phyloP scores from a whole-genome alignment of 2,888 invertebrate species.

The Hecatera dysodea region DNA sequence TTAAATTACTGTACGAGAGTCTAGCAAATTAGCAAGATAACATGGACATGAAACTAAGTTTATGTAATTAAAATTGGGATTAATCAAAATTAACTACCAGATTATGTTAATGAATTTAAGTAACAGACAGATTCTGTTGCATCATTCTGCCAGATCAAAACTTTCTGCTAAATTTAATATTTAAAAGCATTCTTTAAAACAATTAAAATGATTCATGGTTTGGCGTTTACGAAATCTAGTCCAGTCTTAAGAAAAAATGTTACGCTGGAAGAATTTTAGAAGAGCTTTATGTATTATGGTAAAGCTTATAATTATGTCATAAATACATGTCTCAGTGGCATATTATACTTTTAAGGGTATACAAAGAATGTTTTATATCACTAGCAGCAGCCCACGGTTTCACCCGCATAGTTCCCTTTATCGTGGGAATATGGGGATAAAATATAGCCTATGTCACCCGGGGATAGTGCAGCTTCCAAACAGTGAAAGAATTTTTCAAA shows the following conservation, averaged over 20 bases:
- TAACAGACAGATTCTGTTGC: constrained; percentile 45
- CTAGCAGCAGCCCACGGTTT: background rate
- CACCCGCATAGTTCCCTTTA: no score
- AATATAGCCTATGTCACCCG: no score
- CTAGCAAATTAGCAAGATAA: constrained; percentile 41
- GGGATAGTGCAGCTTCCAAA: no score
- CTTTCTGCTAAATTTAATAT: constrained; percentile 35
- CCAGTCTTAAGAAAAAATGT: constrained; percentile 11
- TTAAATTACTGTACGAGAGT: background rate
- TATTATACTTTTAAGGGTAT: background rate
- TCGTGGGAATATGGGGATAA: no score
- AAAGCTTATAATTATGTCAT: background rate
- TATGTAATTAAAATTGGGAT: constrained; percentile 49
- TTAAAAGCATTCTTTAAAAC: constrained; percentile 38
- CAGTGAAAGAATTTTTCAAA: no score
- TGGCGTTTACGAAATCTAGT: constrained; percentile 43
- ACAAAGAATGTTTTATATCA: no score
- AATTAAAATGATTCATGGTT: constrained; percentile 50
- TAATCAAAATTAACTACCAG: constrained; percentile 48
- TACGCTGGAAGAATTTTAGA: constrained; percentile 3
- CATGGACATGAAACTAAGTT: constrained; percentile 35
- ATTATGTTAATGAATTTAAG: constrained; percentile 53
- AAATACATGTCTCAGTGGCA: background rate
- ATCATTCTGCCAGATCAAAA: constrained; percentile 51
- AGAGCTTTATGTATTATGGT: constrained; percentile 11